Percentiles rank a stretch among this genome's conserved stretches.
Evolutionary conservation across 2,113 vertebrate genomes (phyloP).

Genomic region (Barbus barbus): DNA sequence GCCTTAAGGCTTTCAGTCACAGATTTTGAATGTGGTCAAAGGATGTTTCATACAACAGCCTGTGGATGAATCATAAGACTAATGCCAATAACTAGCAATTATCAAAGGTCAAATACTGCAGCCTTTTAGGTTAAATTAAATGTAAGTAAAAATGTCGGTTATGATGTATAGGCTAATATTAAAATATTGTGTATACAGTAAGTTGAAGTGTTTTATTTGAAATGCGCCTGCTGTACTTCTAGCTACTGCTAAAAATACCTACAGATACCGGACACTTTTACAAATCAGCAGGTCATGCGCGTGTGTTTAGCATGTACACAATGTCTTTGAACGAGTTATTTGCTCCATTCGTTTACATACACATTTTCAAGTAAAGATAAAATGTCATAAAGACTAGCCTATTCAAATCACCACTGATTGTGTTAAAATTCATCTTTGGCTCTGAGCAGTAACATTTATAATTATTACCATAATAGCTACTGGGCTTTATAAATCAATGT

Average conservation of each 20-base stretch:
- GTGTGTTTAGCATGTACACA: neutral
- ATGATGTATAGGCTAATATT: neutral
- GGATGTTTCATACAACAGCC: neutral
- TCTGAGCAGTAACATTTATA: neutral
- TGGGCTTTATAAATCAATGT: neutral
- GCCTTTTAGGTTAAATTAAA: neutral
- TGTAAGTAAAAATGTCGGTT: neutral
- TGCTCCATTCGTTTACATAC: neutral
- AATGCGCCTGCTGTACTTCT: neutral
- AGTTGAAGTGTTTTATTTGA: neutral
- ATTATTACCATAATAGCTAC: neutral
- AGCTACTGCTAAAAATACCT: neutral
- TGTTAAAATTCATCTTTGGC: neutral
- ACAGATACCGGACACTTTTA: neutral
- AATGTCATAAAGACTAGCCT: neutral
- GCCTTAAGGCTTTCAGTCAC: neutral
- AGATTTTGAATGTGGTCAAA: neutral
- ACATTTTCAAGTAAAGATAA: neutral
- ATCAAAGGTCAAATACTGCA: neutral
- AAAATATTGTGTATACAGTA: neutral
- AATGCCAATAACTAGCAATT: neutral
- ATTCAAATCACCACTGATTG: neutral
- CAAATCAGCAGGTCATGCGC: neutral
- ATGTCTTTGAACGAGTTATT: neutral
- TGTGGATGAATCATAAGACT: neutral